Evolutionary conservation across 1,140 invertebrate genomes (phyloP), one percentile per base, ranked within the genome.

Genomic region (Drosophila ambigua): DNA sequence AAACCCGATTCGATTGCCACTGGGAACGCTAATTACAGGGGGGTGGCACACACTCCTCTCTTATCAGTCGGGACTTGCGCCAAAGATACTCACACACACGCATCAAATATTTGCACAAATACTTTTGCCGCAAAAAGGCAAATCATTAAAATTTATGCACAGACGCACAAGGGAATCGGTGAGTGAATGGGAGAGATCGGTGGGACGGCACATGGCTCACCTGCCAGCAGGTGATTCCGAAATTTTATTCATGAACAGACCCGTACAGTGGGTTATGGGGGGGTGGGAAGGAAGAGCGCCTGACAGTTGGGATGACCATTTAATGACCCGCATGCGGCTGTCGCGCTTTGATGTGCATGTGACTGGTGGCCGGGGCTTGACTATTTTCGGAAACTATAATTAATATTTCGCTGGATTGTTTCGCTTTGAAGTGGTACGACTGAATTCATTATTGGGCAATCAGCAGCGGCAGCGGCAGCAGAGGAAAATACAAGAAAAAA

Each of bases 111-210:
- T 87, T 87, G 83, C 68, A 54, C 66, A 66, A 83, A 77, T 82
- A 77, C 83, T 77, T 78, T 72, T 71, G 61, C 76, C 72, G 68
- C 83, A 83, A 64, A 67, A 67, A 75, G 71, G 71, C 72, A 83
- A 88, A 88, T 88, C 79, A 82, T 83, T 83, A 63, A 83, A 88
- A 79, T 88, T 79, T 79, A 88, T 88, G 83, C 83, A 83, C 35
- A 63, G 69, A 13, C 68, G 79, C 79, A 83, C 46, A 58, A 72
- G 62, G 45, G 24, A 41, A n/a, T 7, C 24, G 31, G 9, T 6
- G 20, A 20, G 20, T 20, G 1, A 2, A 20, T 20, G 31, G 31
- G 5, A 28, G 28, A 7, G 28, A 28, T 2, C 28, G 2, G 23
- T 2, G 44, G 11, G 1, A 8, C 2, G 45, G 20, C 15, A 20